Percentiles rank a stretch among this genome's conserved stretches.
phyloP scores from a whole-genome alignment of 2,113 vertebrate species.

The Galemys pyrenaicus region DNA sequence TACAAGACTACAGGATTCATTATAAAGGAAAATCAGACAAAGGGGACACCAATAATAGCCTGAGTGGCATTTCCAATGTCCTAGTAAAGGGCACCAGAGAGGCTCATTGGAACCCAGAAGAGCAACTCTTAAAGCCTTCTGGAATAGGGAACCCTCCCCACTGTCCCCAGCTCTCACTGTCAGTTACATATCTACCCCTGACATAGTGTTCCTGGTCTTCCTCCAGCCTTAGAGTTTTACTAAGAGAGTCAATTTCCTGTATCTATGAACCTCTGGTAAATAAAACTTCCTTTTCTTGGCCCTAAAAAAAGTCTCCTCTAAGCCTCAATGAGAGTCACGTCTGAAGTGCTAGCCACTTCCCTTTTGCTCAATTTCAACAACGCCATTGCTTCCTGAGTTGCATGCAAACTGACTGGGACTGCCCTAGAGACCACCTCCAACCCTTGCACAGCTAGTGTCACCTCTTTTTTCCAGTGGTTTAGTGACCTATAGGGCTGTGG shows the following conservation, averaged over 20 bases:
- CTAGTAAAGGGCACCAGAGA: neutral
- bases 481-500: neutral
- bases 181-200: neutral
- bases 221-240: neutral
- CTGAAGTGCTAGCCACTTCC: constrained; percentile 67
- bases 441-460: neutral
- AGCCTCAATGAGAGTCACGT: neutral
- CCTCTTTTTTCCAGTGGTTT: neutral
- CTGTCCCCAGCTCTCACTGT: neutral
- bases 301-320: constrained; percentile 36
- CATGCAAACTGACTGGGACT: neutral
- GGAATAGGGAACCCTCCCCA: neutral
- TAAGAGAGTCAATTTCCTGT: constrained; percentile 16
- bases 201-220: neutral
- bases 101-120: fast-evolving
- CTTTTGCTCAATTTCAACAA: constrained; percentile 32
- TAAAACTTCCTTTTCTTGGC: constrained; percentile 57
- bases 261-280: neutral
- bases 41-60: fast-evolving
- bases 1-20: neutral
- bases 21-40: neutral
- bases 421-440: neutral
- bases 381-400: neutral
- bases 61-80: neutral
- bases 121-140: neutral